phyloP scores from a whole-genome alignment of 2,113 vertebrate species.

The Saimiri boliviensis region DNA sequence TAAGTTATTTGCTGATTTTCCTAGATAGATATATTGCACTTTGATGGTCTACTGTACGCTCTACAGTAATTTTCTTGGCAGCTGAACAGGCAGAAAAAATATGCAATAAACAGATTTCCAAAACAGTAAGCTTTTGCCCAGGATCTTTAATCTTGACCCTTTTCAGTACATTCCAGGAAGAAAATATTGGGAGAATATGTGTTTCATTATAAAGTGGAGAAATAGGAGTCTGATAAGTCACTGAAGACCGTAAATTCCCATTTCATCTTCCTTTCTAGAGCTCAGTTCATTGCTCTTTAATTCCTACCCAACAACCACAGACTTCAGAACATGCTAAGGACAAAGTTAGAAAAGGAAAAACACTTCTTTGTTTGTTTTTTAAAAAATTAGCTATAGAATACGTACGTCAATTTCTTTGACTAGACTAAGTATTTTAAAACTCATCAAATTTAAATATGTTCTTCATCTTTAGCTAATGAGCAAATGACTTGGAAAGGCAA shows the following conservation, averaged over 20 bases:
- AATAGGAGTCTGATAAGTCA: not conserved
- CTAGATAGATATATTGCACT: constrained; percentile 58
- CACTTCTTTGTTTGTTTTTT: constrained; percentile 38
- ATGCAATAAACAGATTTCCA: constrained; percentile 64
- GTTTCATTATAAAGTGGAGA: not conserved
- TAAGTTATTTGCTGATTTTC: constrained; percentile 58
- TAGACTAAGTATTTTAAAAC: constrained; percentile 60
- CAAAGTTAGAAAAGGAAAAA: constrained; percentile 16
- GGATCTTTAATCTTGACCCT: constrained; percentile 51
- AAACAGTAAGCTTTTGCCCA: constrained; percentile 48
- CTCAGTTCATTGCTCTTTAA: not conserved
- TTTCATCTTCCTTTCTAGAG: not conserved
- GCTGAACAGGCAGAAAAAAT: constrained; percentile 59
- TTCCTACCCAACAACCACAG: constrained; percentile 5
- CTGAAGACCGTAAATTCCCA: not conserved
- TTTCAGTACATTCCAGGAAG: constrained; percentile 13
- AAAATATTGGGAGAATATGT: not conserved
- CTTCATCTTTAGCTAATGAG: constrained; percentile 58
- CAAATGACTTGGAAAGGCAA: constrained; percentile 61
- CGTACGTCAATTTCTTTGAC: constrained; percentile 22
- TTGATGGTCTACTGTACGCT: constrained; percentile 38
- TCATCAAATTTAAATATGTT: constrained; percentile 55
- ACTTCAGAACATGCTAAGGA: not conserved
- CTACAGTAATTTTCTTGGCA: constrained; percentile 62
- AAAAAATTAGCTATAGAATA: constrained; percentile 38